Base-by-base conservation (phyloP, 1,140 invertebrate genomes). In the Eubasilissa regina region DNA sequence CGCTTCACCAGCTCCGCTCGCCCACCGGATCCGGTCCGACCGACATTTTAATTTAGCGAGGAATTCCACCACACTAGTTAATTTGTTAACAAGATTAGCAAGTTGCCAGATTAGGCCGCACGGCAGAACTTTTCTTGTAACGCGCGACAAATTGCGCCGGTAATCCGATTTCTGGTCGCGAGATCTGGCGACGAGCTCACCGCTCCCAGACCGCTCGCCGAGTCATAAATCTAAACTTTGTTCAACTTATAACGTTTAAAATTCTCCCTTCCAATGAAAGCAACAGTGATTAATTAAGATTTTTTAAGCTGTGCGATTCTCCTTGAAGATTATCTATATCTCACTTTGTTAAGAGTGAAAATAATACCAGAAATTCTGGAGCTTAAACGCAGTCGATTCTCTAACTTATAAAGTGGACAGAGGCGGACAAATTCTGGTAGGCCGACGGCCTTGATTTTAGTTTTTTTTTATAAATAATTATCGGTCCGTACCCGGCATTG, bases 141-240 rank as follows among this genome's bases (percentile, higher is more conserved):
- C 1, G 10, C 15, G 53, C 7, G 15, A 19, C n/a, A 56, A 56
- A 56, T 56, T 17, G 15, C 15, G 53, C 53, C 53, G 11, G 53
- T 56, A 17, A 56, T 56, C n/a, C 19, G n/a, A 56, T 56, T 56
- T 56, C 53, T 56, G 53, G 53, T n/a, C n/a, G 53, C 53, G 53
- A 56, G 53, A 56, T 17, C 15, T 56, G 53, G 53, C 17, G 17
- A 53, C 51, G 51, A 53, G 17, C 51, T 53, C 13, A 53, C 51
- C 13, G 51, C 3, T n/a, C 53, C 53, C n/a, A 56, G 51, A 9
- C 4, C 51, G 9, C 19, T 56, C n/a, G n/a, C n/a, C 53, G 19
- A 19, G 19, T 56, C 53, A 3, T 56, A 56, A 56, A 56, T 56
- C 53, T 56, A n/a, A 19, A 17, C 53, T 56, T 55, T n/a, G 13